Evolutionary conservation across 2,797 vertebrate genomes (phyloP).

Genomic region (Scolopax bukidnonensis): DNA sequence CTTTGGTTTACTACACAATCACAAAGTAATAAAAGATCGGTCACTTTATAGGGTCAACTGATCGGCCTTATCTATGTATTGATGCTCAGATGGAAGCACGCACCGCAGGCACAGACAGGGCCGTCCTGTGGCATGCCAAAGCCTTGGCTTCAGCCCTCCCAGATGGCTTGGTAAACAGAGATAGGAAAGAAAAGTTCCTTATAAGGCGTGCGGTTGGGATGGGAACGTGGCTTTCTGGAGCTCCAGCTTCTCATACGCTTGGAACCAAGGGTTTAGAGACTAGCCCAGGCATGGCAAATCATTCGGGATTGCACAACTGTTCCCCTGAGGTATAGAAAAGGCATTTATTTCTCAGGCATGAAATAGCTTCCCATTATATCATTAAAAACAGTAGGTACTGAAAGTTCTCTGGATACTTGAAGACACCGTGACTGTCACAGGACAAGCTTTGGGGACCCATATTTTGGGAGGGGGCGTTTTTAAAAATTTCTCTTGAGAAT

Average conservation of each 20-base stretch:
- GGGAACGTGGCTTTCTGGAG: background rate
- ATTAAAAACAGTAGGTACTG: conserved; percentile 39
- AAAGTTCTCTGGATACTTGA: conserved; percentile 5
- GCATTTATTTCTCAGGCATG: conserved; percentile 35
- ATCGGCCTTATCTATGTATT: background rate
- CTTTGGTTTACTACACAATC: background rate
- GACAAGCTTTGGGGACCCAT: background rate
- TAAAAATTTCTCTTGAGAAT: background rate
- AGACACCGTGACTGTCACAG: background rate
- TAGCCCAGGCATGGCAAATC: conserved; percentile 23
- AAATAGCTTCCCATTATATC: conserved; percentile 17
- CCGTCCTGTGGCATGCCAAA: rapidly evolving
- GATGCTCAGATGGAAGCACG: background rate
- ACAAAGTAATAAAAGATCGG: background rate
- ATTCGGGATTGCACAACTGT: conserved; percentile 1
- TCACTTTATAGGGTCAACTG: background rate
- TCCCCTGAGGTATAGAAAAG: conserved; percentile 45
- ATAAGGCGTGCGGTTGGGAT: background rate
- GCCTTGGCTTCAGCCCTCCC: rapidly evolving
- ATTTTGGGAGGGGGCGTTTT: background rate
- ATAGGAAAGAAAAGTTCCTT: background rate
- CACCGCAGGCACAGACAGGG: rapidly evolving
- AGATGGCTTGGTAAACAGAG: background rate
- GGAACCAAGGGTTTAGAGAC: conserved; percentile 5
- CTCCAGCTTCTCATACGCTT: background rate